Conservation (phyloP, 1,140 invertebrate genomes). For the Penaeus chinensis region DNA sequence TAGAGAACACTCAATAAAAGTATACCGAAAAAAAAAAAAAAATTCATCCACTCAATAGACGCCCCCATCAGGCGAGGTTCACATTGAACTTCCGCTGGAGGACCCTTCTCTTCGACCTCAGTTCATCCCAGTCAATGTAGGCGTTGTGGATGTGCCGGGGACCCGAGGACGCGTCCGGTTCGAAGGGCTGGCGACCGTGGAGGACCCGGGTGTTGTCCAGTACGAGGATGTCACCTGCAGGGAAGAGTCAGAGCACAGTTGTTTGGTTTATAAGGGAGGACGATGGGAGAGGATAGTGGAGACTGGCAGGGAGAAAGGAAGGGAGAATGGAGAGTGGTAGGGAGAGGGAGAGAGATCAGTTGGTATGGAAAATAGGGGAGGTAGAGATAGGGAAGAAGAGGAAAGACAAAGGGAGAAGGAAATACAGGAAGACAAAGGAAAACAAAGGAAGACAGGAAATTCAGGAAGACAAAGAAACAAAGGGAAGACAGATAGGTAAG, state of each 20-base stretch:
- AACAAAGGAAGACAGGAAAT: no score
- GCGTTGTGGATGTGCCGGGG: conserved; percentile 75
- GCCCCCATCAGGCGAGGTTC: background rate
- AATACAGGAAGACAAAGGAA: no score
- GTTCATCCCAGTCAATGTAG: conserved; percentile 80
- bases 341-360: background rate
- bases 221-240: conserved; percentile 73
- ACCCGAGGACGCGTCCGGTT: conserved; percentile 68
- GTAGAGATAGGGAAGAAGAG: background rate
- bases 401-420: background rate
- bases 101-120: conserved; percentile 74
- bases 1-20: no score
- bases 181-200: conserved; percentile 73
- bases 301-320: no score
- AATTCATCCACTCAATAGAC: no score
- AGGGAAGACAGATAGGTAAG: no score
- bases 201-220: conserved; percentile 78
- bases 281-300: no score
- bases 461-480: no score
- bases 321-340: background rate
- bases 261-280: no score
- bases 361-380: background rate
- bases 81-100: conserved; percentile 55
- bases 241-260: background rate
- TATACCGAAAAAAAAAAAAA: no score